Conservation (phyloP, 2,797 vertebrate species). For the Paguma larvata region DNA sequence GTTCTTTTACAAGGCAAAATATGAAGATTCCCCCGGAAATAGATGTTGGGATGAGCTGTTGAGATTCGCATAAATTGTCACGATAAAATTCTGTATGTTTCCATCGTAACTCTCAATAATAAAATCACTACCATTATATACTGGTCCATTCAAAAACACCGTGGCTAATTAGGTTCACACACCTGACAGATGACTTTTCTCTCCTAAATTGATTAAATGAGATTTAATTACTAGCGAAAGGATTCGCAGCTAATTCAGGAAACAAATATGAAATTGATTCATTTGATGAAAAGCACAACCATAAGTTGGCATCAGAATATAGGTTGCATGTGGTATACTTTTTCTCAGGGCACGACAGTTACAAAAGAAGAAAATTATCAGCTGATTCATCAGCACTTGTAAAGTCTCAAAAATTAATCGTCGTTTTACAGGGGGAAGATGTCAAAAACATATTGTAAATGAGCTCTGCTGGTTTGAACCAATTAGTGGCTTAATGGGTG, state of each 20-base stretch:
- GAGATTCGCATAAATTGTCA: conserved; percentile 27
- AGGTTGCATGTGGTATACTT: background rate
- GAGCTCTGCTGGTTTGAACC: background rate
- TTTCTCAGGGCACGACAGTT: background rate
- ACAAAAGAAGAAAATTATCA: background rate
- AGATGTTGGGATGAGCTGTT: conserved; percentile 56
- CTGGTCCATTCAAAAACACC: conserved; percentile 15
- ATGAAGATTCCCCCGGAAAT: conserved; percentile 20
- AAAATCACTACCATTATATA: conserved; percentile 68
- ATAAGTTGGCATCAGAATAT: background rate
- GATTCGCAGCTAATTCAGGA: conserved; percentile 59
- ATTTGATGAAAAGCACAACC: conserved; percentile 20
- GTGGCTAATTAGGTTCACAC: conserved; percentile 62
- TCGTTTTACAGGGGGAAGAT: conserved; percentile 28
- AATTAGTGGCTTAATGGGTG: background rate
- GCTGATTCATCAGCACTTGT: background rate
- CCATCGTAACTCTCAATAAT: conserved; percentile 38
- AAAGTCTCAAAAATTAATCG: conserved; percentile 31
- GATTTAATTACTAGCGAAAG: conserved; percentile 68
- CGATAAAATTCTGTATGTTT: conserved; percentile 29
- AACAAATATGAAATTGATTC: conserved; percentile 60
- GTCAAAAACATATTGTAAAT: conserved; percentile 34
- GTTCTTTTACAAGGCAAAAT: background rate
- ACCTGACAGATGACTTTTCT: conserved; percentile 82
- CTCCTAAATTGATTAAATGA: conserved; percentile 76